These are phyloP conservation scores for Mesembrinibis cayennensis DNA, from an alignment of 2,113 vertebrate genomes.

Conservation along the genomic window DNA sequence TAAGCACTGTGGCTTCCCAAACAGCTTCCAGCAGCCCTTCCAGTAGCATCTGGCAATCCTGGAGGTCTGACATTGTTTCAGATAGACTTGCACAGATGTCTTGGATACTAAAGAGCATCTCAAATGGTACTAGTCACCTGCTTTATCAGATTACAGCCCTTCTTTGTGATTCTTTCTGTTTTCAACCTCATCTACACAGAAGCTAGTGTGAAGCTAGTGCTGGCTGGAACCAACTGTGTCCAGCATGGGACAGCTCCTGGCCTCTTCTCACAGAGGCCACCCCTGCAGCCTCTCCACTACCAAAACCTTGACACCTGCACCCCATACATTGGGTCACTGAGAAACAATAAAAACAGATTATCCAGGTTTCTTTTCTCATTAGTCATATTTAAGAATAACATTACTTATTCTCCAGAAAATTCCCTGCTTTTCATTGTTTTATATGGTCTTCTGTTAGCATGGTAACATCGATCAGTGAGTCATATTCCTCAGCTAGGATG, in stretches of 20 bases:
- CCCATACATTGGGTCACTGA: background rate
- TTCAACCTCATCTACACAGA: background rate
- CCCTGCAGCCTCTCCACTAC: fast-evolving
- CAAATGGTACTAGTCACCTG: background rate
- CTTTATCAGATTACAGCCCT: background rate
- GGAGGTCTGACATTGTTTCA: background rate
- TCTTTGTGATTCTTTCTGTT: background rate
- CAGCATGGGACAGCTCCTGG: fast-evolving
- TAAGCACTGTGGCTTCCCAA: background rate
- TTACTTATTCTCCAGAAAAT: background rate
- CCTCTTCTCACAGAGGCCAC: background rate
- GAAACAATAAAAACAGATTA: background rate
- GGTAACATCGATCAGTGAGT: background rate
- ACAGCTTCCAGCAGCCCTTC: background rate
- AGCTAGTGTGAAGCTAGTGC: background rate
- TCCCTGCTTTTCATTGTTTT: background rate
- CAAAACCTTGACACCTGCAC: background rate
- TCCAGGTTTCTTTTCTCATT: background rate
- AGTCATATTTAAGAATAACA: background rate
- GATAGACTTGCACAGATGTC: background rate
- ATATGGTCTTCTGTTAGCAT: background rate
- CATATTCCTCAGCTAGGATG: background rate
- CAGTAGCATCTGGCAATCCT: background rate
- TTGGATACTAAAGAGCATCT: background rate
- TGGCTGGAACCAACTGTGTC: background rate